phyloP scores from a whole-genome alignment of 2,797 vertebrate species.

The Strix occidentalis region DNA sequence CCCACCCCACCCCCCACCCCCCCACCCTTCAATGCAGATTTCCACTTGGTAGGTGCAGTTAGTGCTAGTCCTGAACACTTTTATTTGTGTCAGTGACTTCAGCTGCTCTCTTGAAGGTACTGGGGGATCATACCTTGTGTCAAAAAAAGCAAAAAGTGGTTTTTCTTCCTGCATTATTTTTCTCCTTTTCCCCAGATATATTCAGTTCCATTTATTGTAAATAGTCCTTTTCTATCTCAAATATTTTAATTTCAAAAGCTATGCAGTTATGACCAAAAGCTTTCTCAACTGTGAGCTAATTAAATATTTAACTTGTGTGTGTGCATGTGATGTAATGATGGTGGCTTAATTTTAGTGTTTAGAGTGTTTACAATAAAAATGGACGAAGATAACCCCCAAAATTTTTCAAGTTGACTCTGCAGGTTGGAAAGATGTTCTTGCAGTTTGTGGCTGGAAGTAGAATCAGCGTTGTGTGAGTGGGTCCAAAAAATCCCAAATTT shows the following conservation, averaged over 20 bases:
- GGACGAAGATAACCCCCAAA: neutral
- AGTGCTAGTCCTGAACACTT: neutral
- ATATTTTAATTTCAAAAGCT: neutral
- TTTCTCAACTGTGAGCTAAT: neutral
- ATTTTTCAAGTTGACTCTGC: neutral
- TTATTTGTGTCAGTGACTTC: neutral
- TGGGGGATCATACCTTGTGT: neutral
- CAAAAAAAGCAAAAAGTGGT: neutral
- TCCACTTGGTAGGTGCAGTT: neutral
- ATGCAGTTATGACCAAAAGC: neutral
- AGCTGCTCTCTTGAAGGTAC: neutral
- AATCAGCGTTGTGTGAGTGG: neutral
- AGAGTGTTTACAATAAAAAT: neutral
- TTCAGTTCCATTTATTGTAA: neutral
- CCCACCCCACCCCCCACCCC: accelerated
- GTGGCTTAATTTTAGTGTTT: neutral
- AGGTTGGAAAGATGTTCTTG: neutral
- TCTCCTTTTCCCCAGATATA: neutral
- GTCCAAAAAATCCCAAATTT: neutral
- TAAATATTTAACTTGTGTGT: neutral
- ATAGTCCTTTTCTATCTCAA: neutral
- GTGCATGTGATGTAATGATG: neutral
- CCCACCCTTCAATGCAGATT: neutral
- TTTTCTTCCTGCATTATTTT: neutral
- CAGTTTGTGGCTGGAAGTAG: neutral